Base-by-base conservation (phyloP, 2,113 vertebrate genomes). In the Daphoenositta chrysoptera region DNA sequence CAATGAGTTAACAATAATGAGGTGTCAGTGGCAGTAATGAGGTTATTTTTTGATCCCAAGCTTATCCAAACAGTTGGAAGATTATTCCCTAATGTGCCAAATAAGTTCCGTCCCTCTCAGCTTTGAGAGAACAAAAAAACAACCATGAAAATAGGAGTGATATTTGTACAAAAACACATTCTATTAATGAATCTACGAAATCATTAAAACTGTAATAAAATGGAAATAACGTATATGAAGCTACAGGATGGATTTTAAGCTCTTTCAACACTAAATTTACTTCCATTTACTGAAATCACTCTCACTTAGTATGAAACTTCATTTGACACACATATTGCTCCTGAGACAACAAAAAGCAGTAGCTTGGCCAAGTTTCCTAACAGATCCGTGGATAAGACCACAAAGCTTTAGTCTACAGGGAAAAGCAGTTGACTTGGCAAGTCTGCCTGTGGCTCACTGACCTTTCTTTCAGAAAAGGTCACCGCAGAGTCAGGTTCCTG, bases 391-490 rank as follows among this genome's bases (percentile, higher is more conserved):
- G 68, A 66, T 60, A 90, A 90, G 68, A 61, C 83, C 87, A 88
- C 79, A 95, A 94, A 93, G 88, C 83, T 83, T 78, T 42, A 44
- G 83, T 78, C 88, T 53, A 23, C 68, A 86, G 79, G 48, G 87
- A 94, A 96, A 94, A 92, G 79, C 85, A 95, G 84, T 86, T 90
- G 90, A 88, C 85, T 94, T 94, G 88, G 93, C 96, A 96, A 92
- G 83, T 75, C 68, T 86, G 71, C 31, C 69, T 75, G 37, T 75
- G 76, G 90, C 79, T 90, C 4, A 4, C 68, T 92, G 88, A 92
- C 92, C 90, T 94, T 94, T 94, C 82, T 90, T 90, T 96, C 83
- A 87, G 85, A 83, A 92, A 95, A 96, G 94, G 92, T 92, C 88
- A 93, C 40, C 0, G 0, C 0, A 3, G 85, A 94, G 83, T 89